These are phyloP conservation scores for Nesometra sesokonis DNA, from an alignment of 35 echinoderm and acorn worm species.

Conservation along the genomic window DNA sequence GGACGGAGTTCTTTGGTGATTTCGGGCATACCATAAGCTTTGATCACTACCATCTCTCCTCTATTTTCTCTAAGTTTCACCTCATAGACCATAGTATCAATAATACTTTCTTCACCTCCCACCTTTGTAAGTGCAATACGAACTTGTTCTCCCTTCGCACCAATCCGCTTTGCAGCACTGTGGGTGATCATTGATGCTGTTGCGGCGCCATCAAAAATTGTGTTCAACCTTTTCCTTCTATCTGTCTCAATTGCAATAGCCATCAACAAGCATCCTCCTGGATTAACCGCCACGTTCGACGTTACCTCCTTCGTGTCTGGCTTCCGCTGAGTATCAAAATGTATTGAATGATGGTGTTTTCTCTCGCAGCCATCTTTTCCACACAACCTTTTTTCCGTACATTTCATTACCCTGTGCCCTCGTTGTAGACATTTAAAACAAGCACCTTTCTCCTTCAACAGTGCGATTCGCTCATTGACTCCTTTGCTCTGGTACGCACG, in stretches of 20 bases:
- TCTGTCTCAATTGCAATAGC: not conserved
- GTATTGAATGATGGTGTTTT: constrained; percentile 1
- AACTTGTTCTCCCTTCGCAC: not conserved
- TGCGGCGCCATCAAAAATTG: constrained; percentile 1
- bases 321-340: not conserved
- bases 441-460: constrained; percentile 6
- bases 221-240: not conserved
- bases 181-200: not conserved
- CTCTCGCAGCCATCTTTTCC: constrained; percentile 1
- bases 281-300: not conserved
- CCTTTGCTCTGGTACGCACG: not conserved
- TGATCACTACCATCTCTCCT: not conserved
- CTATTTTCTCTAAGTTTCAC: not conserved
- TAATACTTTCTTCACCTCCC: not conserved
- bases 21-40: not conserved
- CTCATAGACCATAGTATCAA: not conserved
- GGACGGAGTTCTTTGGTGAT: not conserved
- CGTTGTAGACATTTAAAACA: not conserved
- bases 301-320: not conserved
- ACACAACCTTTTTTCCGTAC: no score
- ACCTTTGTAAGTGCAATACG: not conserved
- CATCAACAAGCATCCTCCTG: constrained; percentile 4
- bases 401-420: not conserved
- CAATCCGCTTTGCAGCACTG: not conserved
- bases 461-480: not conserved